Evolutionary conservation across 2,888 invertebrate genomes (phyloP).

Genomic region (Lagria hirta): DNA sequence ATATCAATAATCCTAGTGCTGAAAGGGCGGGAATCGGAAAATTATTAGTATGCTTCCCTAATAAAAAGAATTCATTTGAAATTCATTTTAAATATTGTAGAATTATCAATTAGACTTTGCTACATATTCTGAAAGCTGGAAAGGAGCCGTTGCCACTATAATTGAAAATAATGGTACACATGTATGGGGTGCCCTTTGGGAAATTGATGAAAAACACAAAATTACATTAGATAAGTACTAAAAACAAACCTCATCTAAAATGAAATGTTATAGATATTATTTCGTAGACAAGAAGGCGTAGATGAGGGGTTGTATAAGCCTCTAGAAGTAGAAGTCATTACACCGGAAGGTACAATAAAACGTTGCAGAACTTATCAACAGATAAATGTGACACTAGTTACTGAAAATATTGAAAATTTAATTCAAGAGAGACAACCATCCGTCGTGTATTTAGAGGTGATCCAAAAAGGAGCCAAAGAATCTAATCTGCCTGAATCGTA

Average conservation of each 20-base stretch:
- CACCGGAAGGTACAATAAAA: conserved; percentile 56
- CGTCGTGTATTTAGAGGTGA: conserved; percentile 69
- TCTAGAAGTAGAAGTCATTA: conserved; percentile 62
- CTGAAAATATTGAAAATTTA: conserved; percentile 53
- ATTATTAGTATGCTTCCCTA: conserved; percentile 61
- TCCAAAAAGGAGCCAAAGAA: conserved; percentile 74
- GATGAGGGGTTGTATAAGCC: conserved; percentile 69
- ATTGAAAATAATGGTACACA: conserved; percentile 59
- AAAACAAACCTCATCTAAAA: not conserved
- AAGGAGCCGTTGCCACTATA: conserved; percentile 83
- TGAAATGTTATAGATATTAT: conserved; percentile 11
- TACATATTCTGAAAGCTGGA: conserved; percentile 68
- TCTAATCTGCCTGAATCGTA: conserved; percentile 74
- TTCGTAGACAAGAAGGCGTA: conserved; percentile 72
- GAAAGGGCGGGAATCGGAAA: conserved; percentile 67
- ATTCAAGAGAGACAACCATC: conserved; percentile 73
- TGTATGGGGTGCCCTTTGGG: conserved; percentile 83
- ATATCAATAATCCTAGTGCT: conserved; percentile 77
- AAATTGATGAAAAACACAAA: conserved; percentile 64
- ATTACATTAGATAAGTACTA: conserved; percentile 68
- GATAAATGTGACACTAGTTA: conserved; percentile 59
- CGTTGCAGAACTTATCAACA: conserved; percentile 74
- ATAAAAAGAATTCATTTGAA: no score
- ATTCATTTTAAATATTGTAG: conserved; percentile 56
- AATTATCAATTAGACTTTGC: conserved; percentile 71